Conservation (phyloP, 2,888 invertebrate species). For the Rhingia rostrata region DNA sequence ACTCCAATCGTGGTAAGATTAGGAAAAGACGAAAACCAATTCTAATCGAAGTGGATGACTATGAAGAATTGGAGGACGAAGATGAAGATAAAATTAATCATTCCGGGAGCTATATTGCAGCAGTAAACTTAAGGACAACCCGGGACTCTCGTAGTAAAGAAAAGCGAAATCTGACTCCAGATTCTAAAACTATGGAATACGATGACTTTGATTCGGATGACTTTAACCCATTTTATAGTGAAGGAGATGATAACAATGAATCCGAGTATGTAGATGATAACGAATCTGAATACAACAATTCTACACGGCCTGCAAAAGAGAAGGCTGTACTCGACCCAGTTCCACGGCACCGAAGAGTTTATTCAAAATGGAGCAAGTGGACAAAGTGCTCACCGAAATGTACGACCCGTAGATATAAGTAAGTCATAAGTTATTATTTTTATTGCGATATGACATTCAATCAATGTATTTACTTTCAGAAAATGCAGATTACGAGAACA, state of each 20-base stretch:
- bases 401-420: constrained; percentile 90
- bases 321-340: constrained; percentile 79
- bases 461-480: constrained; percentile 82
- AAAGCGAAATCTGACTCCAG: constrained; percentile 73
- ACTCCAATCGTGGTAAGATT: constrained; percentile 72
- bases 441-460: neutral
- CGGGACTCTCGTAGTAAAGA: neutral
- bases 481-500: constrained; percentile 89
- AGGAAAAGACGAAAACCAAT: constrained; percentile 77
- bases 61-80: constrained; percentile 75
- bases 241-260: constrained; percentile 58
- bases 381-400: constrained; percentile 91
- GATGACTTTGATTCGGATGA: constrained; percentile 80
- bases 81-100: constrained; percentile 75
- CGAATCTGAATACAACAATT: constrained; percentile 77
- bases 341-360: constrained; percentile 83
- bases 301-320: constrained; percentile 76
- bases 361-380: constrained; percentile 93
- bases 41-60: constrained; percentile 76
- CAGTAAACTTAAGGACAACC: too few relatives aligned
- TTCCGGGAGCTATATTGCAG: constrained; percentile 30
- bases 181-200: constrained; percentile 79
- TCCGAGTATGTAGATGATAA: constrained; percentile 76
- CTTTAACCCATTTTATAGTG: neutral
- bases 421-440: constrained; percentile 68